Base-by-base conservation (phyloP, 2,797 vertebrate species). In the Thripadectes ignobilis region DNA sequence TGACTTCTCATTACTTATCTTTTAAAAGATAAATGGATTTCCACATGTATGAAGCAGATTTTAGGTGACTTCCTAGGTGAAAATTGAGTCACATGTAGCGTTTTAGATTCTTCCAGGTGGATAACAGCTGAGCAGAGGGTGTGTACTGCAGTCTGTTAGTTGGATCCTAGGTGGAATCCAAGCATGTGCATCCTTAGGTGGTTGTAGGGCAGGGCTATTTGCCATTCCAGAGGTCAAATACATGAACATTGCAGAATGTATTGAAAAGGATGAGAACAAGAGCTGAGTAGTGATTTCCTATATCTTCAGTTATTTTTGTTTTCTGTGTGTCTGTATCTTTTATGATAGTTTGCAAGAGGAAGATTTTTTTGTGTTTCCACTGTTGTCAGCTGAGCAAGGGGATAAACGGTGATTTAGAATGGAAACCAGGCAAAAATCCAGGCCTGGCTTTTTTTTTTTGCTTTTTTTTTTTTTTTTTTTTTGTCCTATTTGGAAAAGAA, bases 401-500 rank as follows among this genome's bases (percentile, higher is more conserved):
- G 18, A 57, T 90, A 90, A 90, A 59, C n/a, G 29, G 30, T 69
- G 29, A 76, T 93, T 86, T 84, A 78, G 55, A 72, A 82, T 34
- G 34, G 41, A 95, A 95, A 85, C 11, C 32, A 89, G 83, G 45
- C 55, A 95, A 92, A 95, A 76, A 66, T 71, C 39, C 83, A 95
- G 32, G 32, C 10, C 14, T 38, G 32, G 12, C 0, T 55, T 55
- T 71, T 67, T 66, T 76, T 75, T 21, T 14, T 58, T 43, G 19
- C 12, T 74, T 26, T 32, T 62, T 17, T 39, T 51, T 74, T 77
- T 55, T 92, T 63, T 18, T 75, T 76, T 75, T 74, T 66, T 62
- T 46, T 22, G 10, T 77, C 65, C 71, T 80, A n/a, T 90, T 93
- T 95, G 93, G 90, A 93, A 82, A 89, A 88, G 73, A 94, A 94